Base-by-base conservation (phyloP, 2,888 invertebrate genomes). In the Hololepta plana region DNA sequence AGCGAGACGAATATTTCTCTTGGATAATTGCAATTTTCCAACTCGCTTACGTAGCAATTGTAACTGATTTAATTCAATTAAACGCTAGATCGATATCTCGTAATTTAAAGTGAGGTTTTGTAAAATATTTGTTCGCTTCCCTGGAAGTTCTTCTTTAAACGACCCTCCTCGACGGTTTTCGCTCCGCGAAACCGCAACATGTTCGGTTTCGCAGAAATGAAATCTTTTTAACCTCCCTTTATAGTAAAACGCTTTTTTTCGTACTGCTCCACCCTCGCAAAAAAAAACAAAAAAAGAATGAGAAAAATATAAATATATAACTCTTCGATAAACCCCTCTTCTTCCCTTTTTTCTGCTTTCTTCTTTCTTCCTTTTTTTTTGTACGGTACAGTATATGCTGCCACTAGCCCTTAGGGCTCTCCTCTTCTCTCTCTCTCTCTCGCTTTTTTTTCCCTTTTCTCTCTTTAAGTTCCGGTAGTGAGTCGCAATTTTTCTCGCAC, bases 401-500 rank as follows among this genome's bases (percentile, higher is more conserved):
- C 11, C 4, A 17, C 11, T 15, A 7, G 15, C 17, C 8, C 24
- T 7, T 11, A 6, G 23, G 14, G 4, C 12, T 12, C 22, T 9
- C 6, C 24, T 24, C n/a, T 19, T 26, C 7, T 19, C 4, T 16
- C 4, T 12, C 4, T 23, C 12, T 11, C n/a, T 6, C 9, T 23
- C 12, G 4, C 14, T 23, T 16, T 7, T 11, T 30, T 27, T 13
- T 32, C 32, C 30, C 27, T 10, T 15, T 11, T 26, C 12, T 10
- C 31, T 24, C 20, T 27, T n/a, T n/a, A n/a, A n/a, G n/a, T n/a
- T n/a, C n/a, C n/a, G n/a, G 49, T 45, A 30, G 24, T 21, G 28
- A 51, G 47, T 52, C 50, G 54, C 54, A 54, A 54, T 54, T 54
- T 53, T 54, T 54, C 54, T 53, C 51, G 52, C 51, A 47, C 49